These are phyloP conservation scores for Helicoverpa assulta DNA, from an alignment of 2,888 invertebrate genomes.

Conservation along the genomic window DNA sequence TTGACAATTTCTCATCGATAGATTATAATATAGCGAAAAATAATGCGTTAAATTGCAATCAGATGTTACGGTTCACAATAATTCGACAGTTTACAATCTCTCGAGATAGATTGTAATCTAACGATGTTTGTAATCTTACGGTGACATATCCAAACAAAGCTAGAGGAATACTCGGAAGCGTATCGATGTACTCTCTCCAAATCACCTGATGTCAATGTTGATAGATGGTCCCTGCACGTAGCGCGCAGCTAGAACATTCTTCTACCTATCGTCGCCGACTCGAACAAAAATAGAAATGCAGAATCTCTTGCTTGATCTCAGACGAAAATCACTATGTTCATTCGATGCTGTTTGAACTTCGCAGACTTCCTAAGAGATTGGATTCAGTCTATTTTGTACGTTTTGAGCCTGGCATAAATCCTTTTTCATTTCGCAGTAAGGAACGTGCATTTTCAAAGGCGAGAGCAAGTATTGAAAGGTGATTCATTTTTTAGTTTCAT, in stretches of 20 bases:
- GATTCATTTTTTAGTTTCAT: neutral
- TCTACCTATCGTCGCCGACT: constrained; percentile 49
- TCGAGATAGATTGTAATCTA: too few species aligned
- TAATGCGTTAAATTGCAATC: too few species aligned
- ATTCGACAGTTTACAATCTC: too few species aligned
- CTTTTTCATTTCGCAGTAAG: constrained; percentile 31
- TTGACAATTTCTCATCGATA: too few species aligned
- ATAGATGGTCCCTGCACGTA: constrained; percentile 59
- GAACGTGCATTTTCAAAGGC: constrained; percentile 10
- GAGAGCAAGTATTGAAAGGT: neutral
- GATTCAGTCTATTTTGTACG: constrained; percentile 24
- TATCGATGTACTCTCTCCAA: constrained; percentile 56
- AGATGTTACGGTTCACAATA: too few species aligned
- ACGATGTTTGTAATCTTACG: too few species aligned
- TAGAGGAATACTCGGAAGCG: constrained; percentile 61
- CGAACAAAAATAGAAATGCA: constrained; percentile 53
- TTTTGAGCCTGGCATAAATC: constrained; percentile 19
- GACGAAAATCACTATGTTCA: constrained; percentile 51
- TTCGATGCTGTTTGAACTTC: constrained; percentile 50
- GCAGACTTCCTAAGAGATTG: constrained; percentile 26
- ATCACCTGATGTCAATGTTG: constrained; percentile 61
- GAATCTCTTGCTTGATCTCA: constrained; percentile 51
- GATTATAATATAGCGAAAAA: too few species aligned
- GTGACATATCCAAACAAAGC: constrained; percentile 49
- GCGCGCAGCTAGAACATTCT: constrained; percentile 37